Percentiles rank a stretch among this genome's conserved stretches.
Conservation (phyloP, 2,113 vertebrate species). For the Falco punctatus region DNA sequence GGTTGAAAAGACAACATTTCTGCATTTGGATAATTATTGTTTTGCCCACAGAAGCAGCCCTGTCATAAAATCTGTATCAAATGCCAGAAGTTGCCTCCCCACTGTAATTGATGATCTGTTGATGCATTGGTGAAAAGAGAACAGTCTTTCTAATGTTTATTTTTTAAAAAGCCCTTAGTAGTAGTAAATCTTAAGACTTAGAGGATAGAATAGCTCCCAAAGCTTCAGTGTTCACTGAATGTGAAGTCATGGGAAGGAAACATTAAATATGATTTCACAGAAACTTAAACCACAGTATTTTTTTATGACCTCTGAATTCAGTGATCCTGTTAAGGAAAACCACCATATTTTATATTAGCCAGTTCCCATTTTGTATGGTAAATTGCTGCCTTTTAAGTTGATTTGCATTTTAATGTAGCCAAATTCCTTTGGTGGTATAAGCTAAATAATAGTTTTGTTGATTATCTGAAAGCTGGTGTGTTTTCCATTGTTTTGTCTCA, state of each 20-base stretch:
- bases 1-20: not conserved
- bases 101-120: not conserved
- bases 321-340: not conserved
- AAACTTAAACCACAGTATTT: not conserved
- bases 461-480: not conserved
- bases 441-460: not conserved
- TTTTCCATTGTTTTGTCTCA: not conserved
- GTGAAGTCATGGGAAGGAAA: not conserved
- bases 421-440: not conserved
- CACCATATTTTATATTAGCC: not conserved
- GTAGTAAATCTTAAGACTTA: not conserved
- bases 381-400: not conserved
- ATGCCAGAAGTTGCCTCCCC: not conserved
- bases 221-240: not conserved
- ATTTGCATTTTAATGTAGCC: not conserved
- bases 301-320: not conserved
- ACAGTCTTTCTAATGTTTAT: not conserved
- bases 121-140: not conserved
- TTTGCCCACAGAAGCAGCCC: not conserved
- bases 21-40: not conserved
- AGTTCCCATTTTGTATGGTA: fast-evolving
- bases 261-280: not conserved
- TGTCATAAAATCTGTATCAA: not conserved
- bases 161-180: not conserved
- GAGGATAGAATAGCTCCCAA: not conserved